These are phyloP conservation scores for Agrilus planipennis DNA, from an alignment of 1,140 invertebrate genomes.

Conservation along the genomic window DNA sequence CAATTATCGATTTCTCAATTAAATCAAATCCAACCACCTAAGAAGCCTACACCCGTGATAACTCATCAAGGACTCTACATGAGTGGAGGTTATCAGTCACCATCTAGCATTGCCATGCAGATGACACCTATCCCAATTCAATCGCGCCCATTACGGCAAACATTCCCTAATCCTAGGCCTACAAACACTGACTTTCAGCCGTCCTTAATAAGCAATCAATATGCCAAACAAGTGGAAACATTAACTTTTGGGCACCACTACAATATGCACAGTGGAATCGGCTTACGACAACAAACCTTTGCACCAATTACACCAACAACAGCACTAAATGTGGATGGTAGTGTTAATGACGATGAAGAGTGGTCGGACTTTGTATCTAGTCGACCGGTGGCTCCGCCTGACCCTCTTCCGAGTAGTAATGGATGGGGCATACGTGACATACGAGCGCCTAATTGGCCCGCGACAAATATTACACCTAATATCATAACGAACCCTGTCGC, in stretches of 20 bases:
- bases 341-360: constrained; percentile 40
- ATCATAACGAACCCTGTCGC: constrained; percentile 22
- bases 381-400: constrained; percentile 29
- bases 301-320: background rate
- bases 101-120: constrained; percentile 3
- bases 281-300: background rate
- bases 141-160: constrained; percentile 1
- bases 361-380: constrained; percentile 54
- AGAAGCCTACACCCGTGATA: constrained; percentile 28
- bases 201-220: constrained; percentile 29
- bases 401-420: constrained; percentile 4
- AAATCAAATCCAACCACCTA: constrained; percentile 24
- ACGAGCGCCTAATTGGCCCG: constrained; percentile 9
- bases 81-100: constrained; percentile 19
- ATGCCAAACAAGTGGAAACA: background rate
- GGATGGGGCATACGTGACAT: constrained; percentile 2
- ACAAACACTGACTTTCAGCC: constrained; percentile 16
- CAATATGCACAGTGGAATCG: background rate
- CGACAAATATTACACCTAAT: constrained; percentile 14
- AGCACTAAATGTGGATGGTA: background rate
- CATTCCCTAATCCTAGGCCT: background rate
- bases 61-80: constrained; percentile 27
- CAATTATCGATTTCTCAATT: constrained; percentile 29
- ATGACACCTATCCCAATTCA: background rate
- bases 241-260: background rate